Conservation (phyloP, 2,797 vertebrate species). For the Limosa lapponica region DNA sequence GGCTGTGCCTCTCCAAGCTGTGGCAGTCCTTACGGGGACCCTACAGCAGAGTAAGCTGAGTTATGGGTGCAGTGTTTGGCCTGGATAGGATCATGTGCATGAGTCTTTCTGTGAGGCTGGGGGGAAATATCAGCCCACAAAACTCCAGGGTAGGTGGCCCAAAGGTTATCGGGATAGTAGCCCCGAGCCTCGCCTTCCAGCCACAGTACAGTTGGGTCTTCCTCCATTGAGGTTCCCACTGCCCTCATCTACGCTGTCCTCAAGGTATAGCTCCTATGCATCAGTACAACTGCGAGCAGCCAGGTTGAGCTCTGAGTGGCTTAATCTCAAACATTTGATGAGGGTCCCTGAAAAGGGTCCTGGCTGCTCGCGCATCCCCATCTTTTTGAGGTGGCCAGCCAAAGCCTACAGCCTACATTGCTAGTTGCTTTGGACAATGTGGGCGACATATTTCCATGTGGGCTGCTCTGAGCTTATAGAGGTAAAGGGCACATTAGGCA, state of each 20-base stretch:
- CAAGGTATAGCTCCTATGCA: accelerated
- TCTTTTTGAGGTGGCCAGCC: not conserved
- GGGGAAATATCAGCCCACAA: not conserved
- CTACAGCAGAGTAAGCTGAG: not conserved
- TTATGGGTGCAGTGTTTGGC: not conserved
- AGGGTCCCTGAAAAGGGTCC: not conserved
- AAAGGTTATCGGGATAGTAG: not conserved
- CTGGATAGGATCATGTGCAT: accelerated
- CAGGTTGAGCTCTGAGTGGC: not conserved
- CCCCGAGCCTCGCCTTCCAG: not conserved
- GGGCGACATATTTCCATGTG: accelerated
- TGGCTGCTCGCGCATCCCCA: accelerated
- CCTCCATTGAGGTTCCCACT: not conserved
- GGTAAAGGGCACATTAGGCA: accelerated
- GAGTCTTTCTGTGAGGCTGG: not conserved
- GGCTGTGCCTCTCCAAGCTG: accelerated
- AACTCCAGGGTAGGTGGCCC: not conserved
- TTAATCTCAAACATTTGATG: not conserved
- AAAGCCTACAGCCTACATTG: not conserved
- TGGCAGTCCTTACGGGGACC: accelerated
- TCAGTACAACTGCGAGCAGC: accelerated
- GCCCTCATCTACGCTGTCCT: not conserved
- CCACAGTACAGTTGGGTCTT: not conserved
- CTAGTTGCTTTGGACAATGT: not conserved
- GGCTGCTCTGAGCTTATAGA: not conserved